Percentiles rank a stretch among this genome's conserved stretches.
Evolutionary conservation across 2,113 vertebrate genomes (phyloP).

Genomic region (Malurus alboscapulatus): DNA sequence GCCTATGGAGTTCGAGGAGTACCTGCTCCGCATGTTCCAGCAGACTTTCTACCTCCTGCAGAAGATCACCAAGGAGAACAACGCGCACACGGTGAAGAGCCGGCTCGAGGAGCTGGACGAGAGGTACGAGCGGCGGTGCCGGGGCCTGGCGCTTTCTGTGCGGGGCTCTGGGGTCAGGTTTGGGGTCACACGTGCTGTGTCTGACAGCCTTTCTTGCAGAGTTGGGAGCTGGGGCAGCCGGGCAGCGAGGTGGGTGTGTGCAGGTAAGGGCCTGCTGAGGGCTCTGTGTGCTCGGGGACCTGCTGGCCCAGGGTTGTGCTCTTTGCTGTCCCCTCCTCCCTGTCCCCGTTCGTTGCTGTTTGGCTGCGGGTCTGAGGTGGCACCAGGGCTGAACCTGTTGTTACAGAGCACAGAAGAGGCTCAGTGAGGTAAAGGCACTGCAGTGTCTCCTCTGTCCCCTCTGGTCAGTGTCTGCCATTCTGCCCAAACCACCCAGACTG

Average conservation of each 20-base stretch:
- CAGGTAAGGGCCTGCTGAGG: conserved; percentile 40
- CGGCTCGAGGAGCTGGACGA: conserved; percentile 95
- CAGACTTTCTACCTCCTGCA: conserved; percentile 98
- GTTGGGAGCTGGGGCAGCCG: neutral
- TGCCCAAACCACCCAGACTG: neutral
- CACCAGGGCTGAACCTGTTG: conserved; percentile 62
- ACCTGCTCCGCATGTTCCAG: conserved; percentile 97
- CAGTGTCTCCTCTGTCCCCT: neutral
- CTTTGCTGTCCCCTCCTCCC: conserved; percentile 23
- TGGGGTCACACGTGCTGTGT: conserved; percentile 22
- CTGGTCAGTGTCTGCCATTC: conserved; percentile 15
- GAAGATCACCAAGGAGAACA: conserved; percentile 93
- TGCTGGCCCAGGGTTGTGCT: conserved; percentile 44
- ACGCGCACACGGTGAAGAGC: conserved; percentile 89
- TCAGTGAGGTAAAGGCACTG: conserved; percentile 68
- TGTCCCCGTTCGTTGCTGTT: conserved; percentile 41
- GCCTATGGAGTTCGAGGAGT: conserved; percentile 97
- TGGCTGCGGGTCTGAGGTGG: conserved; percentile 72
- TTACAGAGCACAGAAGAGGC: conserved; percentile 65
- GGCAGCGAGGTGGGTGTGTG: conserved; percentile 48
- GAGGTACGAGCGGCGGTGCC: conserved; percentile 77
- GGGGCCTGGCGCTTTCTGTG: neutral
- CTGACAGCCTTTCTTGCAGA: conserved; percentile 68
- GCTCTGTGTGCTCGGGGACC: neutral
- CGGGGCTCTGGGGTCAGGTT: neutral